These are phyloP conservation scores for Dioctria rufipes DNA, from an alignment of 2,888 invertebrate genomes.

Conservation along the genomic window DNA sequence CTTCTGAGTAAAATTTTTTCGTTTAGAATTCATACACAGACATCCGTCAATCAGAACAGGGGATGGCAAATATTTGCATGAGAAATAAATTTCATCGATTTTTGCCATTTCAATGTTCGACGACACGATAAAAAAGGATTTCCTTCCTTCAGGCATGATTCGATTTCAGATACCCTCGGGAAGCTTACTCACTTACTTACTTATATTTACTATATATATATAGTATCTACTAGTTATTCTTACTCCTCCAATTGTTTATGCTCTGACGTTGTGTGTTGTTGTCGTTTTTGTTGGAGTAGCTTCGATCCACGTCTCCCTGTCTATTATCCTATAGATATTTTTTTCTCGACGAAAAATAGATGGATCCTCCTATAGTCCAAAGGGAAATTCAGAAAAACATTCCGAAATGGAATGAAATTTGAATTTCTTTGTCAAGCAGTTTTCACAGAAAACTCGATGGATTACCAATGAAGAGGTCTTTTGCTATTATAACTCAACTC, in stretches of 20 bases:
- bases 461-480: conserved; percentile 48
- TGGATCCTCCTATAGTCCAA: conserved; percentile 41
- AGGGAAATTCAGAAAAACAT: conserved; percentile 35
- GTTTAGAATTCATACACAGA: conserved; percentile 30
- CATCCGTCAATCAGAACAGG: conserved; percentile 41
- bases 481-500: conserved; percentile 33
- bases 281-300: neutral
- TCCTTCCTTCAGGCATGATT: conserved; percentile 37
- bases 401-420: conserved; percentile 50
- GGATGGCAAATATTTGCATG: conserved; percentile 47
- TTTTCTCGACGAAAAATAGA: conserved; percentile 18
- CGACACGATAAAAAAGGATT: conserved; percentile 39
- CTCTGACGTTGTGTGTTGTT: conserved; percentile 25
- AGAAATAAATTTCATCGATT: conserved; percentile 51
- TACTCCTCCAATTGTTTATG: conserved; percentile 49
- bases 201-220: too few relatives aligned
- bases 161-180: conserved; percentile 49
- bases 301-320: conserved; percentile 1
- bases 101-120: conserved; percentile 47
- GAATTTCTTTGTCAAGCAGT: conserved; percentile 49
- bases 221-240: neutral
- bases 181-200: conserved; percentile 46
- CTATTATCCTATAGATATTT: conserved; percentile 9
- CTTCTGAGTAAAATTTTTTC: conserved; percentile 10
- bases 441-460: conserved; percentile 34